Base-by-base conservation (phyloP, 2,113 vertebrate genomes). In the Spea bombifrons region DNA sequence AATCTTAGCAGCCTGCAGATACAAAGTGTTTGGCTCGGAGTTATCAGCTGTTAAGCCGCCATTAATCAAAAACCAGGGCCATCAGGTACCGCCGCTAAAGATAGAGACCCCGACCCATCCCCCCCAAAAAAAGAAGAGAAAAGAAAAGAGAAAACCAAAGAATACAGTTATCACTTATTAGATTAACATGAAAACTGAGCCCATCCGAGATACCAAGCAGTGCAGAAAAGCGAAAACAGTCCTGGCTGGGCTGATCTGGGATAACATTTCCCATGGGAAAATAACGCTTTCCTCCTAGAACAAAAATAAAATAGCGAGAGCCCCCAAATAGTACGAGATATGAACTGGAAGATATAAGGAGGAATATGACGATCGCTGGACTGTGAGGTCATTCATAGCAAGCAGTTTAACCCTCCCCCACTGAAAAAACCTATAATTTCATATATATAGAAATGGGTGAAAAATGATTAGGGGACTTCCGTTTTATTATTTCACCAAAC, bases 251-350 rank as follows among this genome's bases (percentile, higher is more conserved):
- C 66, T 5, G 16, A 5, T 45, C 65, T 17, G 8, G 66, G 9
- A 53, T 48, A 17, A 12, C 10, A 48, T 4, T 78, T 78, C 68
- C 67, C 76, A 78, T 71, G 76, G 66, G 76, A 78, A 78, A 77
- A 71, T 50, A 30, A 8, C 50, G 67, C 8, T n/a, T 10, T 59
- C n/a, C 63, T 73, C 55, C 45, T 16, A 13, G 15, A 17, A 46
- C n/a, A 68, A n/a, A 5, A 50, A 50, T n/a, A n/a, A 5, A 50
- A 52, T 50, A n/a, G 8, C 43, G 5, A 57, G 12, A 53, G 13
- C 61, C 45, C 63, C 6, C 13, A 63, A 75, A 12, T 48, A 49
- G 61, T 44, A 66, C 47, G 7, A 75, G 73, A 75, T 75, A 75
- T 8, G 30, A 30, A 45, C 61, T 52, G 9, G 16, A 7, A 66